Evolutionary conservation across 2,797 vertebrate genomes (phyloP), one percentile per base, ranked within the genome.

Genomic region (Vireo griseus): DNA sequence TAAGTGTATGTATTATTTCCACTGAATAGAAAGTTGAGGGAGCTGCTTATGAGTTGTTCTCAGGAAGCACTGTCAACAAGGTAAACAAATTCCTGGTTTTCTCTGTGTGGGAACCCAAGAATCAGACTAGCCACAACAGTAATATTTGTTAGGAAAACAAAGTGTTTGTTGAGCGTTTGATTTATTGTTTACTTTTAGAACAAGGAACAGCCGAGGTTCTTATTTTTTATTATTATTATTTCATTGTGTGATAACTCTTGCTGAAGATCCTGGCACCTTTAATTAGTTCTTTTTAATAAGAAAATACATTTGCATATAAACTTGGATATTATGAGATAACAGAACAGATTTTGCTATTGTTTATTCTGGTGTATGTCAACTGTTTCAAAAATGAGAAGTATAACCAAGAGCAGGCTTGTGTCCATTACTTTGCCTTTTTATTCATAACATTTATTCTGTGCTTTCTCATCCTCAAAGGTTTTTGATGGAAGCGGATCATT

Each of bases 401-500:
- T 18, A 86, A 94, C 22, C 84, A 72, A 88, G 33, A 83, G 40
- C 44, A 90, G 54, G 33, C 35, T 84, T 54, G 31, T 33, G 39
- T 61, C 39, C 0, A 0, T 51, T 83, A 12, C 31, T 93, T 88
- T 73, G 45, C 35, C 22, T 71, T 82, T 78, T 62, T 71, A 63
- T 62, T 81, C 14, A 16, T 94, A 82, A 89, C 55, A 19, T 69
- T 71, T 72, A 17, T 87, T 88, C 58, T 93, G 48, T 96, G 72
- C 86, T 95, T 91, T 79, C 14, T 95, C 29, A 66, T 50, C 86
- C 90, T 88, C 44, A n/a, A 96, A 99, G 99, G 99, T 99, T 95
- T 99, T 99, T 97, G 99, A 99, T 93, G 98, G 99, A 96, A 99
- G 99, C 1, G 99, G 99, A 83, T 99, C 99, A 0, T 99, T 99